A percentile compares a stretch with the other conserved stretches of the same genome.
Evolutionary conservation across 2,113 vertebrate species (phyloP).

Genomic region (Eurystomus gularis): DNA sequence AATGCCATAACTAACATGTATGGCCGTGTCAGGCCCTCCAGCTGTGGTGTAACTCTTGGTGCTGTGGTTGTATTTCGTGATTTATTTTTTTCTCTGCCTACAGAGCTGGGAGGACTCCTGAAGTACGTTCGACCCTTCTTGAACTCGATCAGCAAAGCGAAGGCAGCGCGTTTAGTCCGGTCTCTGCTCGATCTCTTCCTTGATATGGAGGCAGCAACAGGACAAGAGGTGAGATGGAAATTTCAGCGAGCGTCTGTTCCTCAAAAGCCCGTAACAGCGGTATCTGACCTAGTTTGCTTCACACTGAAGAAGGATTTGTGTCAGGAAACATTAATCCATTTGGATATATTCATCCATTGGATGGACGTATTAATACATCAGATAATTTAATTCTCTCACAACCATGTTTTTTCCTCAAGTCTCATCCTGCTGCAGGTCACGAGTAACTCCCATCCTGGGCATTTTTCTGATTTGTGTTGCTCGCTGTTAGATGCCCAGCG

Average conservation of each 20-base stretch:
- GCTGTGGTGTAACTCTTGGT: not conserved
- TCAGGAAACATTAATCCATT: not conserved
- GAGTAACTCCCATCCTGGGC: not conserved
- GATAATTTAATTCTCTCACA: conserved; percentile 30
- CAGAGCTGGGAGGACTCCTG: conserved; percentile 96
- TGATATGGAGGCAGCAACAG: conserved; percentile 98
- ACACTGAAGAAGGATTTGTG: not conserved
- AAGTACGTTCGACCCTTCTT: conserved; percentile 97
- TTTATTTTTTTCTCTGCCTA: not conserved
- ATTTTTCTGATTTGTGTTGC: not conserved
- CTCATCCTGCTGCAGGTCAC: conserved; percentile 32
- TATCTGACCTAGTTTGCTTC: not conserved
- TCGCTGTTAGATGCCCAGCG: not conserved
- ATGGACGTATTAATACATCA: not conserved
- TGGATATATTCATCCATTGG: not conserved
- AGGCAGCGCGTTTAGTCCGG: conserved; percentile 93
- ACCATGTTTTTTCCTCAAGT: not conserved
- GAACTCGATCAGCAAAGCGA: conserved; percentile 94
- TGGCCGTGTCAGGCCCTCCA: too few species aligned
- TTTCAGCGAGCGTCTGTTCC: not conserved
- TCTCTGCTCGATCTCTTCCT: conserved; percentile 95
- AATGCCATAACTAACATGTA: not conserved
- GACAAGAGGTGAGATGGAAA: conserved; percentile 87
- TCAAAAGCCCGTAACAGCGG: not conserved
- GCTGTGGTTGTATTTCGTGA: not conserved